Conservation (phyloP, 2,888 invertebrate genomes). For the Tetrapedia diversipes region DNA sequence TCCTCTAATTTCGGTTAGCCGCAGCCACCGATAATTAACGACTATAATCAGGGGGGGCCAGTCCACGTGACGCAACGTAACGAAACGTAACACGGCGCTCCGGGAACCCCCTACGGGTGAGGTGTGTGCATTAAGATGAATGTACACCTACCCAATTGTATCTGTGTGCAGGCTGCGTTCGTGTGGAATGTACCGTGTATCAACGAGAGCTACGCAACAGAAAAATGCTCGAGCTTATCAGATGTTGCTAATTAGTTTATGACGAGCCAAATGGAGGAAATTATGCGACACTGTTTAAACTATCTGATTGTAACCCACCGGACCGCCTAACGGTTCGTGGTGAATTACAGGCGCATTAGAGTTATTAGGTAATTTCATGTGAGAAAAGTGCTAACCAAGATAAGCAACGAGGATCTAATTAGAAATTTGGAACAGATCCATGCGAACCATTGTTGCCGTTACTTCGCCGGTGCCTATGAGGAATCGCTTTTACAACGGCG, state of each 20-base stretch:
- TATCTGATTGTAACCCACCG: slow-evolving; percentile 23
- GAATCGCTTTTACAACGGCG: slow-evolving; percentile 31
- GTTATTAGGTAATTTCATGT: slow-evolving; percentile 45
- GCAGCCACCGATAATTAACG: slow-evolving; percentile 69
- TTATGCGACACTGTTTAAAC: slow-evolving; percentile 29
- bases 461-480: slow-evolving; percentile 12
- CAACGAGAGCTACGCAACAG: slow-evolving; percentile 3
- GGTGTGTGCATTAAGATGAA: slow-evolving; percentile 47
- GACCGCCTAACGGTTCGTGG: slow-evolving; percentile 28
- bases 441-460: slow-evolving; percentile 26
- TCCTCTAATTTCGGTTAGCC: slow-evolving; percentile 68
- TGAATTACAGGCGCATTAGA: slow-evolving; percentile 36
- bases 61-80: slow-evolving; percentile 61
- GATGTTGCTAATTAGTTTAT: slow-evolving; percentile 54
- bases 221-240: slow-evolving; percentile 50
- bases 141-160: slow-evolving; percentile 27
- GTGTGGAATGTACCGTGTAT: not conserved
- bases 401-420: slow-evolving; percentile 36
- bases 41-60: slow-evolving; percentile 67
- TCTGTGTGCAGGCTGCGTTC: not conserved
- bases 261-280: slow-evolving; percentile 32
- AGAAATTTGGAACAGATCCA: slow-evolving; percentile 33
- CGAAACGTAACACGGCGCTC: slow-evolving; percentile 58
- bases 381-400: slow-evolving; percentile 24
- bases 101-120: slow-evolving; percentile 30